Evolutionary conservation across 2,888 invertebrate genomes (phyloP).

Genomic region (Microdon myrmicae): DNA sequence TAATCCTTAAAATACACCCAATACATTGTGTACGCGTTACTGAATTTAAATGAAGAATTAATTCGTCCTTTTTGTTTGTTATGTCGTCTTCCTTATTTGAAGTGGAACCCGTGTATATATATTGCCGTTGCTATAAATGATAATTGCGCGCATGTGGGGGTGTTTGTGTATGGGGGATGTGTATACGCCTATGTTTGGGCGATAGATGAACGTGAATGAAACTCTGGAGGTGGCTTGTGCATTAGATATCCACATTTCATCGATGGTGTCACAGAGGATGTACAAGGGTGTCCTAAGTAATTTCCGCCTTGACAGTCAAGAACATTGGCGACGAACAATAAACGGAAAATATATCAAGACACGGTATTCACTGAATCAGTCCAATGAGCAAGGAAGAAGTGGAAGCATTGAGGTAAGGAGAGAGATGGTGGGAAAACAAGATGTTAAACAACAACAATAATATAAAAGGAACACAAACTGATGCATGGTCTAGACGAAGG

Average conservation of each 20-base stretch:
- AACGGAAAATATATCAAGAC: too few species aligned
- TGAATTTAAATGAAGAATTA: conserved; percentile 68
- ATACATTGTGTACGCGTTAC: conserved; percentile 63
- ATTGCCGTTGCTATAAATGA: conserved; percentile 9
- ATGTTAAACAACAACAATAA: background rate
- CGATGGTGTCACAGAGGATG: conserved; percentile 44
- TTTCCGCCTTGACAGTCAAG: conserved; percentile 47
- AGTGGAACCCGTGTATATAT: too few species aligned
- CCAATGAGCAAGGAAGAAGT: too few species aligned
- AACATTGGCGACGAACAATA: conserved; percentile 36
- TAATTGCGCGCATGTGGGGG: conserved; percentile 5
- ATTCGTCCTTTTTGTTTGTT: conserved; percentile 58
- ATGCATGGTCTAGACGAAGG: background rate
- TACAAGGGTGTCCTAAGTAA: conserved; percentile 41
- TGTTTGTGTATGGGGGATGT: conserved; percentile 14
- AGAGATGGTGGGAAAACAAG: background rate
- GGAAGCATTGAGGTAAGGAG: too few species aligned
- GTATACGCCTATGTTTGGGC: conserved; percentile 1
- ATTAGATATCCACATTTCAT: conserved; percentile 36
- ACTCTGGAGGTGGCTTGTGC: too few species aligned
- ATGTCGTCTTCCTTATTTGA: conserved; percentile 29
- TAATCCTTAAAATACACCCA: conserved; percentile 51
- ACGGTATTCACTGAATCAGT: too few species aligned
- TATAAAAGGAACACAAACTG: background rate
- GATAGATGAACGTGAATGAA: too few species aligned